Percentiles rank a stretch among this genome's conserved stretches.
Conservation (phyloP, 64 coral and sea anemone genomes). For the Catalaphyllia jardinei region DNA sequence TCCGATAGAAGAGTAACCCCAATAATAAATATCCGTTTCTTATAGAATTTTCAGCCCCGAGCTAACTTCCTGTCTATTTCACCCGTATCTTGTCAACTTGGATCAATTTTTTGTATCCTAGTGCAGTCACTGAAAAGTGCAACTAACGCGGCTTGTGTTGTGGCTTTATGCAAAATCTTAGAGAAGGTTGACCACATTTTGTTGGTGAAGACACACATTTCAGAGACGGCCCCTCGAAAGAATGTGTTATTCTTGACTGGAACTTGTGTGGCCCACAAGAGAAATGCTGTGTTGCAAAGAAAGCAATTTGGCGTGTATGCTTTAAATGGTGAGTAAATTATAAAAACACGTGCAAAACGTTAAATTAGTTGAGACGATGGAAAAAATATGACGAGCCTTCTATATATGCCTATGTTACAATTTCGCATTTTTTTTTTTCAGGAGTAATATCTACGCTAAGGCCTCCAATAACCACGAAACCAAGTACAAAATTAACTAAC, state of each 20-base stretch:
- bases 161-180: not conserved
- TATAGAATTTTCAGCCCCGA: no score
- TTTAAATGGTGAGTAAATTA: not conserved
- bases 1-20: no score
- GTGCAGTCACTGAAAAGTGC: not conserved
- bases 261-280: not conserved
- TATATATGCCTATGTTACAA: no score
- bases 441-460: no score
- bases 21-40: no score
- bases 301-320: not conserved
- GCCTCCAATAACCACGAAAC: no score
- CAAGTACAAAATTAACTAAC: no score
- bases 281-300: not conserved
- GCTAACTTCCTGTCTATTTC: no score
- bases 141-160: not conserved
- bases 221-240: not conserved
- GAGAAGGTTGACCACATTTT: not conserved
- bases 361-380: no score
- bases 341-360: no score
- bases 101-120: not conserved
- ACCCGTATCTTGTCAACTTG: not conserved
- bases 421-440: no score
- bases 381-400: no score
- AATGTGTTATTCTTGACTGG: not conserved
- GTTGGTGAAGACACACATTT: not conserved